Evolutionary conservation across 2,797 vertebrate genomes (phyloP), one percentile per base, ranked within the genome.

Genomic region (Linurgus olivaceus): DNA sequence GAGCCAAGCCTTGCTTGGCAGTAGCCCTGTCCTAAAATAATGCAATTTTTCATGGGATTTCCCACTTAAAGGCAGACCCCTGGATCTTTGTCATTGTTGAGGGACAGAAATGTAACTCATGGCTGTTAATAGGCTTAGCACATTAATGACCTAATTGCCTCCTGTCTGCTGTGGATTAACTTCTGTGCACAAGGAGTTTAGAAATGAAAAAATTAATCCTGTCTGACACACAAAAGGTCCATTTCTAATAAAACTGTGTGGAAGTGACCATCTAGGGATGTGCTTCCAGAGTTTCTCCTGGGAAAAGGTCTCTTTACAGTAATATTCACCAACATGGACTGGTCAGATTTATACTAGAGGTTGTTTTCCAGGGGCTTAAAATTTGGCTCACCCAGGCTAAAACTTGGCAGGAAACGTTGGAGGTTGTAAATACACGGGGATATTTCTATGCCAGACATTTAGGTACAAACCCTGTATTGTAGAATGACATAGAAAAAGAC

Each of bases 121-220:
- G 71, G 58, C 77, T 85, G 59, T 80, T 93, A 84, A 82, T 85
- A 91, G 87, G 88, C 87, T 96, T 92, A 93, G 86, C 78, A 54
- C 14, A 7, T 67, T 90, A 95, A 88, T 0, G 31, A 85, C 93
- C 93, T 95, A 91, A 75, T 94, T 94, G 94, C 88, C 90, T 78
- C 40, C 62, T 96, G 55, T 93, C 88, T 94, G 75, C 58, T 89
- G 95, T 91, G 94, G 87, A 95, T 97, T 97, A 95, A 87, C 87
- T 96, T 96, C 57, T n/a, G 37, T 79, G 88, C 55, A 48, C 29
- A 54, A 67, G 40, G 42, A 70, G 63, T 93, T 96, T 67, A 84
- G 95, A 91, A 93, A 91, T 19, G 31, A 58, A 88, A 65, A 77
- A 92, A 70, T 29, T 86, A 95, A 94, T 95, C 93, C 66, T 70